Evolutionary conservation across 2,888 invertebrate genomes (phyloP), one percentile per base, ranked within the genome.

Genomic region (Autographa pulchrina): DNA sequence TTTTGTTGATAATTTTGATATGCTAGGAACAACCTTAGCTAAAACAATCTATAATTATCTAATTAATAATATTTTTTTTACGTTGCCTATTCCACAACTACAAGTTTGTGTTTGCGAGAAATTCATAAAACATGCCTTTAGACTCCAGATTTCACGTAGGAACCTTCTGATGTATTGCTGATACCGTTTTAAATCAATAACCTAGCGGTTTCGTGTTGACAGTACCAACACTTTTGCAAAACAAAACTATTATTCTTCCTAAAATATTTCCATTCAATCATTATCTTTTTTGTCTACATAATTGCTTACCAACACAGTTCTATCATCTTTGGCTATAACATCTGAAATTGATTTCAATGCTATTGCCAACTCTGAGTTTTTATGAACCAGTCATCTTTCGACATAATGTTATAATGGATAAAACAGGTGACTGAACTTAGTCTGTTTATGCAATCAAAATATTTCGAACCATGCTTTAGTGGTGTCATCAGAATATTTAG

Each of bases 401-500:
- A 62, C 74, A 72, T 43, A 66, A 56, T 64, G 54, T 56, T 65
- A 48, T 65, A 74, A 72, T 72, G 64, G 66, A 72, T 62, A 67
- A 31, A 41, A 31, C 75, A 70, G 79, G 56, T 41, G 32, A 54
- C 63, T 60, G 11, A 59, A 75, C 58, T 61, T 18, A 16, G 58
- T 56, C 61, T 82, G 75, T 70, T 78, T 68, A 73, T 73, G 52
- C 71, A 69, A 84, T 78, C 35, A 68, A 31, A 61, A 72, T 31
- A 59, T 43, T 68, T 68, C 62, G 41, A 7, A 58, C 13, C 58
- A 62, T 62, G 52, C 18, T 54, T 11, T 0, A 56, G 35, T 58
- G 73, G 52, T 64, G 54, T 73, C 78, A 80, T 70, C 56, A 65
- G 52, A 20, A 68, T 66, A 69, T 32, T 56, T 25, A 31, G 25